Conservation (phyloP, 1,140 invertebrate genomes). For the Andrena cerasifolii region DNA sequence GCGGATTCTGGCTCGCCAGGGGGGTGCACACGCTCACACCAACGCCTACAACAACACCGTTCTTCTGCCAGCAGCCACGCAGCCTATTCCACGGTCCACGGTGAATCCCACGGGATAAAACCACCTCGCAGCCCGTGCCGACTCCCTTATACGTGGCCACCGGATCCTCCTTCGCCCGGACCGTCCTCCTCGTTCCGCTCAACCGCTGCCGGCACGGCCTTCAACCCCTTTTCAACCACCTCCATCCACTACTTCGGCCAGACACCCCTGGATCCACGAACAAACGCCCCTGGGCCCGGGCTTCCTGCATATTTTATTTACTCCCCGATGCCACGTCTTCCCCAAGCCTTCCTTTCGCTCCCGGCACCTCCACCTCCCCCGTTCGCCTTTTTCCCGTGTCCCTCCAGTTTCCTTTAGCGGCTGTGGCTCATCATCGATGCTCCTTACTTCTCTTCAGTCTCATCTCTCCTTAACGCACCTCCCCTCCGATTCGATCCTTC, state of each 20-base stretch:
- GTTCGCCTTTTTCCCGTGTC: slow-evolving; percentile 26
- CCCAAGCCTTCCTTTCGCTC: slow-evolving; percentile 33
- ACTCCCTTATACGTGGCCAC: slow-evolving; percentile 39
- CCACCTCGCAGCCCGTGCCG: slow-evolving; percentile 52
- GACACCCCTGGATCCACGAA: slow-evolving; percentile 70
- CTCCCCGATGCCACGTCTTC: slow-evolving; percentile 50
- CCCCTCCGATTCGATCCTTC: background rate
- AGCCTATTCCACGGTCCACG: background rate
- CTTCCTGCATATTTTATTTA: slow-evolving; percentile 78
- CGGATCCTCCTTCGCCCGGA: slow-evolving; percentile 46
- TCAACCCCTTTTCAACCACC: slow-evolving; percentile 4
- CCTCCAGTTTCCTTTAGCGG: slow-evolving; percentile 9
- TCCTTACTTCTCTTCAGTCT: background rate
- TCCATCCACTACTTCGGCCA: slow-evolving; percentile 46
- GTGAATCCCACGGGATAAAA: slow-evolving; percentile 73
- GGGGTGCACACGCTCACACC: slow-evolving; percentile 4
- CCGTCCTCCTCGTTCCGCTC: slow-evolving; percentile 22
- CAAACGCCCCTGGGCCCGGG: slow-evolving; percentile 67
- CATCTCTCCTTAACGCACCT: background rate
- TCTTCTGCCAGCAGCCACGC: slow-evolving; percentile 10
- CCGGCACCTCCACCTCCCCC: background rate
- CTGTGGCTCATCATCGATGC: slow-evolving; percentile 39
- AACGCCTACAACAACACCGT: background rate
- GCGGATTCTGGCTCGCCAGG: slow-evolving; percentile 24
- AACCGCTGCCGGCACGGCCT: slow-evolving; percentile 21